phyloP scores from a whole-genome alignment of 1,140 invertebrate species.

The Solen grandis region DNA sequence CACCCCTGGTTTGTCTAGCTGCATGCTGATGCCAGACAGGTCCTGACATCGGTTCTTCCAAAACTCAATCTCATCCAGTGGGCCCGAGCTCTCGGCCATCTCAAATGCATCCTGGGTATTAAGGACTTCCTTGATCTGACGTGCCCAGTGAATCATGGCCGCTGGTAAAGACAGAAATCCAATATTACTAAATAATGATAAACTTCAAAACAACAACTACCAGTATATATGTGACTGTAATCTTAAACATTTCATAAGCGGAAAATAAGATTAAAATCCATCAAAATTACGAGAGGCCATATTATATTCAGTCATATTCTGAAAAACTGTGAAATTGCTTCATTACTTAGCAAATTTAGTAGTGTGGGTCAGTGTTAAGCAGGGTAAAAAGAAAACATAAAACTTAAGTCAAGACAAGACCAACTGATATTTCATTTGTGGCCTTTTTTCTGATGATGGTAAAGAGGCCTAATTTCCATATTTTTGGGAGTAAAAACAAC shows the following conservation, averaged over 20 bases:
- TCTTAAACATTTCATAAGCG: too few species aligned
- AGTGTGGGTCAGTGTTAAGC: too few species aligned
- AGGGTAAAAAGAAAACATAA: too few species aligned
- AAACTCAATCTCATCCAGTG: conserved; percentile 93
- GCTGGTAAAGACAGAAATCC: conserved; percentile 76
- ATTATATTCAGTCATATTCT: too few species aligned
- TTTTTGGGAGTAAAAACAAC: neutral
- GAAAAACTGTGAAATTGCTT: too few species aligned
- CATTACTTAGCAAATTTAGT: too few species aligned
- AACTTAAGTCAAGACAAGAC: too few species aligned
- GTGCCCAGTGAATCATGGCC: conserved; percentile 91
- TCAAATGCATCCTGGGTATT: conserved; percentile 87
- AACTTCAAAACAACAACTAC: too few species aligned
- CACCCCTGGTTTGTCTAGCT: conserved; percentile 87
- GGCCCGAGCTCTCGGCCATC: conserved; percentile 87
- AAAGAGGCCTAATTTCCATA: neutral
- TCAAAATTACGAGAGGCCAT: too few species aligned
- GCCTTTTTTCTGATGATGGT: neutral
- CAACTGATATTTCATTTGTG: too few species aligned
- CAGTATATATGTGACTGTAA: too few species aligned
- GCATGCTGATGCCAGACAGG: conserved; percentile 87
- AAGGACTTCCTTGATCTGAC: conserved; percentile 90
- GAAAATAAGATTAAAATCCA: too few species aligned
- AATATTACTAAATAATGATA: neutral
- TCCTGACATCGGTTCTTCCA: conserved; percentile 93